Conservation (phyloP, 2,113 vertebrate genomes). For the Mesocricetus auratus region DNA sequence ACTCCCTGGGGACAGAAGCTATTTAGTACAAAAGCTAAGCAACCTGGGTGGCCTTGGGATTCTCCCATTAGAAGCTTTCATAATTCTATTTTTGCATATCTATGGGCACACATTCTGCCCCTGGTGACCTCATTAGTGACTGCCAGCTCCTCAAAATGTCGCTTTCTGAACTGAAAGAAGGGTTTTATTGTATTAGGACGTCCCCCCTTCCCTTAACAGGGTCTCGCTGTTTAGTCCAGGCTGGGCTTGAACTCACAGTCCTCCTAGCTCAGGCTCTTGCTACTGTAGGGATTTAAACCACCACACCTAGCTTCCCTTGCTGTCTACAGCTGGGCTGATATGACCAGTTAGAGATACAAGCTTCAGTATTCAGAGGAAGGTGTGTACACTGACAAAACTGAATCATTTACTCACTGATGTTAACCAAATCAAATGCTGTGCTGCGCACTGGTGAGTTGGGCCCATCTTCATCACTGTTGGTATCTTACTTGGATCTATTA, state of each 20-base stretch:
- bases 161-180: conserved; percentile 19
- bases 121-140: conserved; percentile 13
- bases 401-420: background rate
- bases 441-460: background rate
- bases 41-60: conserved; percentile 84
- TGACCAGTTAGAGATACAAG: background rate
- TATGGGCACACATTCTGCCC: background rate
- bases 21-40: conserved; percentile 79
- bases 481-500: fast-evolving
- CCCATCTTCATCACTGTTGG: too few relatives aligned
- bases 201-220: background rate
- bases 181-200: background rate
- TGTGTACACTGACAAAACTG: background rate
- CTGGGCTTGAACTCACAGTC: background rate
- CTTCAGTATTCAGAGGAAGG: background rate
- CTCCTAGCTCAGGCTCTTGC: background rate
- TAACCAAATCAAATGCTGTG: background rate
- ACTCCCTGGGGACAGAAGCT: conserved; percentile 78
- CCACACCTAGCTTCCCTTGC: background rate
- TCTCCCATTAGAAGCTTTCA: conserved; percentile 81
- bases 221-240: background rate
- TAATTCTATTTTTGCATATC: conserved; percentile 77
- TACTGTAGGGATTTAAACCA: background rate
- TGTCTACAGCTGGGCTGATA: background rate
- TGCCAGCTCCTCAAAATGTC: background rate